A percentile compares a stretch with the other conserved stretches of the same genome.
phyloP scores from a whole-genome alignment of 2,113 vertebrate genomes.

The Rallus limicola region DNA sequence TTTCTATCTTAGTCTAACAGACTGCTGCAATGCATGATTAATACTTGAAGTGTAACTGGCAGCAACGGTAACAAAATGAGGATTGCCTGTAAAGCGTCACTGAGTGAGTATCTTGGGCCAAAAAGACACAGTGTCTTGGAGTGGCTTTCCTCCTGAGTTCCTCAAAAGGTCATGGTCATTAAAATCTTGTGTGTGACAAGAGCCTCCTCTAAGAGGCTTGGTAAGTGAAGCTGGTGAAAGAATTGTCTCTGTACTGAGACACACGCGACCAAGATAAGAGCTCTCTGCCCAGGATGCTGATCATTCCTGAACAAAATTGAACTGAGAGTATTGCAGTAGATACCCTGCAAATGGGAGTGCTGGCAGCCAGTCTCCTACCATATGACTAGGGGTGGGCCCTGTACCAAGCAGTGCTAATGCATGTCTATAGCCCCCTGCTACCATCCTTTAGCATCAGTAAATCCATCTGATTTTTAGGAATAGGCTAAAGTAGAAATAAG shows the following conservation, averaged over 20 bases:
- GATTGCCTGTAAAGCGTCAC: background rate
- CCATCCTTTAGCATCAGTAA: background rate
- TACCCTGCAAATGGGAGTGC: background rate
- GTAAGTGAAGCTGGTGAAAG: background rate
- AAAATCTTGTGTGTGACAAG: background rate
- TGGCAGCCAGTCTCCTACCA: background rate
- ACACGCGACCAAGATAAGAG: background rate
- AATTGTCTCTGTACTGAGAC: background rate
- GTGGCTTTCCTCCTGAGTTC: background rate
- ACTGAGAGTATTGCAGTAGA: background rate
- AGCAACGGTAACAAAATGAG: background rate
- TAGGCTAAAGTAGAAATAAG: background rate
- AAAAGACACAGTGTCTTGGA: background rate
- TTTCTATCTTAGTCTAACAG: background rate
- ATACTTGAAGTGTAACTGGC: background rate
- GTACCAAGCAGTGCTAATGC: background rate
- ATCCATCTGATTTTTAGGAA: background rate
- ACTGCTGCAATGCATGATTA: background rate
- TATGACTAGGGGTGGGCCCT: background rate
- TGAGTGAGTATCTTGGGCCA: background rate
- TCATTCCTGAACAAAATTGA: constrained; percentile 9
- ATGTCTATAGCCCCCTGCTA: background rate
- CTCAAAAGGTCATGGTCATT: background rate
- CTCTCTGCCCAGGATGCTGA: background rate
- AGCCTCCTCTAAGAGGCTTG: background rate